Percentiles rank a stretch among this genome's conserved stretches.
phyloP scores from a whole-genome alignment of 2,113 vertebrate species.

The Channa maculata region DNA sequence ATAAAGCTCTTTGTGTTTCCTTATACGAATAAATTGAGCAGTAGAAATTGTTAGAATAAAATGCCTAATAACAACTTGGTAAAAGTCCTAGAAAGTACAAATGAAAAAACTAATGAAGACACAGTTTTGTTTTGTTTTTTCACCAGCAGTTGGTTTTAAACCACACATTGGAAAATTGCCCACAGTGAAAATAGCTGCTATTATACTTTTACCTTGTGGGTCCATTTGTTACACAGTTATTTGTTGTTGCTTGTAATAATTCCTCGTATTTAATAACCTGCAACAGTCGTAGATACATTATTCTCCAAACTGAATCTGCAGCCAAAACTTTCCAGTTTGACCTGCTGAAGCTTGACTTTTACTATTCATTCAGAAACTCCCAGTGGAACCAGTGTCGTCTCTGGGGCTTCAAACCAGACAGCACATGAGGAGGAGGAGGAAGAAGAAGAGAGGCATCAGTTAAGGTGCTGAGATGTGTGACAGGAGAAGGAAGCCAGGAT shows the following conservation, averaged over 20 bases:
- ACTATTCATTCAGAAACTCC: constrained; percentile 46
- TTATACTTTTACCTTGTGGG: background rate
- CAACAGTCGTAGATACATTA: background rate
- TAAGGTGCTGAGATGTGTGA: background rate
- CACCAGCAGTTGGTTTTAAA: background rate
- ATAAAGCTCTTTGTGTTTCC: background rate
- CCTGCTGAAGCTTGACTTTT: constrained; percentile 4
- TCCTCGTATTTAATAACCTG: constrained; percentile 1
- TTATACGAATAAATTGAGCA: background rate
- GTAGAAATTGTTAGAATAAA: background rate
- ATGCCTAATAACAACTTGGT: background rate
- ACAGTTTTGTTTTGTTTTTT: background rate
- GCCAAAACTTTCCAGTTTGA: constrained; percentile 25
- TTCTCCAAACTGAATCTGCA: constrained; percentile 6
- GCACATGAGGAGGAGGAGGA: constrained; percentile 19
- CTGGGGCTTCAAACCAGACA: constrained; percentile 46
- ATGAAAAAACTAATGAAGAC: background rate
- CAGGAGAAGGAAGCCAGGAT: no score
- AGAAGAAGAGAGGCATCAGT: constrained; percentile 24
- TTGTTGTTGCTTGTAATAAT: constrained; percentile 1
- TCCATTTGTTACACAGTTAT: background rate
- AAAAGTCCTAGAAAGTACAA: background rate
- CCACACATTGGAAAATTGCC: background rate
- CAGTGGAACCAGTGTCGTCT: constrained; percentile 18
- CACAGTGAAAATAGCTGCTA: constrained; percentile 1